These are phyloP conservation scores for Strigamia crassipes DNA, from an alignment of 2,888 invertebrate species.

Conservation along the genomic window DNA sequence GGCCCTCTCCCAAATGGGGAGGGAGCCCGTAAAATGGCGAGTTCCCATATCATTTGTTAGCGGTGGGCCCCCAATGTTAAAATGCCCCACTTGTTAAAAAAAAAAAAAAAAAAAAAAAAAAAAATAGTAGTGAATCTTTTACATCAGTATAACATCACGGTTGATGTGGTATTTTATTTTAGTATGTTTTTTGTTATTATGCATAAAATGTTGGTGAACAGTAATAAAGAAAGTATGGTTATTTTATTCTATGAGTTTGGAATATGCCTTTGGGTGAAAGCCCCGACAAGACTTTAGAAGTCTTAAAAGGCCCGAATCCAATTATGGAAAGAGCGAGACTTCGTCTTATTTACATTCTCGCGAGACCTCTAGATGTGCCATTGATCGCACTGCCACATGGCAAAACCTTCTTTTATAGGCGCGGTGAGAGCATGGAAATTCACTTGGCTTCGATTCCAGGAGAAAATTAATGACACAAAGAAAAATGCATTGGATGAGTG, in stretches of 20 bases:
- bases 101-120: no score
- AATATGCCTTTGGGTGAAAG: not conserved
- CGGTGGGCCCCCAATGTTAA: no score
- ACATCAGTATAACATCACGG: not conserved
- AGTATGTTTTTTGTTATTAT: not conserved
- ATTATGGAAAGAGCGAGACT: not conserved
- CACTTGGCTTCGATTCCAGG: not conserved
- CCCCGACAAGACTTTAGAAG: not conserved
- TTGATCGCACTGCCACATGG: not conserved
- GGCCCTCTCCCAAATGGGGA: no score
- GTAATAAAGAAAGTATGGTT: not conserved
- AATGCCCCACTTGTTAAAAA: not conserved
- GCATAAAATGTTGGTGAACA: not conserved
- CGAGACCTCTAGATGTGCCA: constrained; percentile 14
- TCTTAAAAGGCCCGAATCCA: constrained; percentile 7
- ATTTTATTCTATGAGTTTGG: not conserved
- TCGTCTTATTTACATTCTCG: constrained; percentile 23
- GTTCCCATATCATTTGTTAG: no score
- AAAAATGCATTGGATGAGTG: not conserved
- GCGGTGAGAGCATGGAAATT: not conserved
- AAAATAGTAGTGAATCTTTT: not conserved
- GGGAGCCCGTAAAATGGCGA: no score
- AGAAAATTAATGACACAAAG: not conserved
- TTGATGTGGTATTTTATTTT: not conserved
- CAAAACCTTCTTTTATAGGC: not conserved